Evolutionary conservation across 92 coral and sea anemone species (phyloP).

Genomic region (Epizoanthus scotinus): DNA sequence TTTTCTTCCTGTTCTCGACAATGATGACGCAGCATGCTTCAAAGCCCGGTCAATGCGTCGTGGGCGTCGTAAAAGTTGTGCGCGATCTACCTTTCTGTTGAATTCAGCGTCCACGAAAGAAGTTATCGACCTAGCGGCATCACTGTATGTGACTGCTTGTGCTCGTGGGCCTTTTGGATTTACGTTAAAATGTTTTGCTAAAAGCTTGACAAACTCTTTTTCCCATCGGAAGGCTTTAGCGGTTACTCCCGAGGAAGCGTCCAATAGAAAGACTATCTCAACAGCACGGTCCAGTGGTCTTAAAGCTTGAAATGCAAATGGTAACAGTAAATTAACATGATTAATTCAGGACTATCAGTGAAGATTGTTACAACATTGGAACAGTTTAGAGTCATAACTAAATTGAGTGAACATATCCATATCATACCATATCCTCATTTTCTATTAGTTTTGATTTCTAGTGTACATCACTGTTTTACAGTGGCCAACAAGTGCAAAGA

Average conservation of each 20-base stretch:
- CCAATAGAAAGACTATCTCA: conserved; percentile 77
- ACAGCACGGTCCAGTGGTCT: conserved; percentile 30
- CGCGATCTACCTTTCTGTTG: conserved; percentile 23
- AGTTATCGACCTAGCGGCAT: conserved; percentile 21
- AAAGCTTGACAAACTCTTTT: conserved; percentile 69
- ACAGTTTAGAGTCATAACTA: no score
- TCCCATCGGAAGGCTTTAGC: conserved; percentile 55
- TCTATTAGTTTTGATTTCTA: no score
- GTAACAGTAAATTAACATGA: neutral
- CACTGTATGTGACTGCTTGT: conserved; percentile 21
- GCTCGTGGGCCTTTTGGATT: conserved; percentile 44
- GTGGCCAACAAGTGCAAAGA: no score
- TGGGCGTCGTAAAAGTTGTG: neutral
- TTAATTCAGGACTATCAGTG: no score
- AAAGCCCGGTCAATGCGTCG: conserved; percentile 28
- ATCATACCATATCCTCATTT: no score
- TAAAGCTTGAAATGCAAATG: neutral
- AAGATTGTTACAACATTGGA: no score
- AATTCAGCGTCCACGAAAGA: conserved; percentile 18
- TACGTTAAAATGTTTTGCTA: conserved; percentile 57
- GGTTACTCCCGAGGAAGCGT: conserved; percentile 70
- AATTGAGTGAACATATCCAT: no score
- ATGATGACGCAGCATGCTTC: conserved; percentile 8
- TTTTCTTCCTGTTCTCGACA: conserved; percentile 18
- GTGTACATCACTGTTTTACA: no score